Base-by-base conservation (phyloP, 2,797 vertebrate genomes). In the Octomys mimax region DNA sequence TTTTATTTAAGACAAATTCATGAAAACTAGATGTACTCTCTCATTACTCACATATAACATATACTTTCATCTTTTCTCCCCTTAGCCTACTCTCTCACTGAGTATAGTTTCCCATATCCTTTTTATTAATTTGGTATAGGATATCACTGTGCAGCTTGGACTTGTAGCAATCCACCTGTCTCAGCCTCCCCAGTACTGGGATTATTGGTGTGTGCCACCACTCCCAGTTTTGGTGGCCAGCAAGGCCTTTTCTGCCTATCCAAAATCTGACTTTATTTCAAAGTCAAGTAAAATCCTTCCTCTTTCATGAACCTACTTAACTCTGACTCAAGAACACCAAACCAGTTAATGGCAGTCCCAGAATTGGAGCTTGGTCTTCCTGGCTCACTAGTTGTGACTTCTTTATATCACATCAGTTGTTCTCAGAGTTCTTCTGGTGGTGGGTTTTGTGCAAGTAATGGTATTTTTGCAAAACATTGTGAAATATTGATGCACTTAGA, bases 191-290 rank as follows among this genome's bases (percentile, higher is more conserved):
- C 49, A 49, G 49, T 5, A 49, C 49, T 49, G 49, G 49, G 49
- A 10, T 49, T 49, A 49, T 5, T 5, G 49, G 49, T 49, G 49
- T 57, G 14, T 18, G 16, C 54, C 16, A 57, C 54, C 54, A 57
- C 14, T 14, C 54, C 54, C 54, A 57, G 54, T 54, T 54, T 54
- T 57, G 54, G 3, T 57, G 54, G 54, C 54, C 54, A 57, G 54
- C 16, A 18, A 14, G 16, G 13, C 59, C 36, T 26, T 85, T 42
- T 95, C 59, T 84, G 36, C 42, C 52, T 95, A 83, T 59, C 46
- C 52, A 85, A 92, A 92, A 80, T 84, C 26, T 96, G 83, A 91
- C 71, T 84, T 75, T 57, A 81, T 86, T 90, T 52, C 42, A 52
- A 31, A 93, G 33, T 62, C 68, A 87, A n/a, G 64, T 71, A 49